Percentiles rank a stretch among this genome's conserved stretches.
These are phyloP conservation scores for Amiota minor DNA, from an alignment of 2,888 invertebrate genomes.

Conservation along the genomic window DNA sequence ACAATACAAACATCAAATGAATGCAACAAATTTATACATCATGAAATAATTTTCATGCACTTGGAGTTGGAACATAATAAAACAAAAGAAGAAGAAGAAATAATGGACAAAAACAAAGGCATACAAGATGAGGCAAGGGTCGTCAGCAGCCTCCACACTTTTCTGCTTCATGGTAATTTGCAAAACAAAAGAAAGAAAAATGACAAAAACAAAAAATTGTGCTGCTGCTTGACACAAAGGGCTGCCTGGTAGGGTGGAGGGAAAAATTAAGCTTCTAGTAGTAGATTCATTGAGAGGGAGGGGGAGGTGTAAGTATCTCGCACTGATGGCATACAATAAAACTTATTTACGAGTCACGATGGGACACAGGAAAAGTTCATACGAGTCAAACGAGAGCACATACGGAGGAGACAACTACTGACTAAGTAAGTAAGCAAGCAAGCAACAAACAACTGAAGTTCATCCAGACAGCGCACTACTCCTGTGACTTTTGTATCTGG, in stretches of 20 bases:
- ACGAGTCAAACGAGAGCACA: no score
- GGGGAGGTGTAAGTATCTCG: background rate
- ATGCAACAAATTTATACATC: constrained; percentile 39
- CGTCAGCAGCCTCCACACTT: constrained; percentile 38
- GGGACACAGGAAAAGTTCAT: constrained; percentile 17
- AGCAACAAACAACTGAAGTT: background rate
- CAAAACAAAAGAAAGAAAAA: constrained; percentile 62
- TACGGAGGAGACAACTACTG: background rate
- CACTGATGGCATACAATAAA: constrained; percentile 60
- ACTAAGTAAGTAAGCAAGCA: background rate
- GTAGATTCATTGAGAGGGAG: background rate
- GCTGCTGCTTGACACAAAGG: background rate
- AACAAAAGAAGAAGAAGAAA: background rate
- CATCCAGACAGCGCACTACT: constrained; percentile 29
- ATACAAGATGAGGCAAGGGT: constrained; percentile 34
- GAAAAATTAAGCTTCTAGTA: no score
- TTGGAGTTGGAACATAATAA: background rate
- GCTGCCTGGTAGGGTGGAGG: background rate
- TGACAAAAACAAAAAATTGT: background rate
- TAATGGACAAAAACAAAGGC: background rate
- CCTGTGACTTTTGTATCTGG: constrained; percentile 20
- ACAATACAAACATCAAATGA: background rate
- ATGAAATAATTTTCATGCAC: constrained; percentile 39
- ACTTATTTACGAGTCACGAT: constrained; percentile 69
- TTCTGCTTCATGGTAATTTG: constrained; percentile 47